A percentile compares a stretch with the other conserved stretches of the same genome.
Conservation (phyloP, 1,140 invertebrate genomes). For the Aphis gossypii region DNA sequence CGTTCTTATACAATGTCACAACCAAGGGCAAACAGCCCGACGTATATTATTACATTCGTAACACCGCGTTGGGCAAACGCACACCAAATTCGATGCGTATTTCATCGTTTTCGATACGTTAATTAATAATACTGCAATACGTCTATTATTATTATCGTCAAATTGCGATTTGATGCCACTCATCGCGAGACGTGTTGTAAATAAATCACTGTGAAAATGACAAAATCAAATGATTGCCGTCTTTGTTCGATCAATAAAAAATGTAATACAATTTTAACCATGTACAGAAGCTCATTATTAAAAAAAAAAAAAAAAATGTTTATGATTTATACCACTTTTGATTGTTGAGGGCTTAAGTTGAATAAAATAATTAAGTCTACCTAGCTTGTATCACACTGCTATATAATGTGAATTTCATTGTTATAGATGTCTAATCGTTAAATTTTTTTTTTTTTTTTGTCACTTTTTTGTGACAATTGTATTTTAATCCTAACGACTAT, state of each 20-base stretch:
- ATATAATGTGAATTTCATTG: neutral
- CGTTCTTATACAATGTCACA: neutral
- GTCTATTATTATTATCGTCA: neutral
- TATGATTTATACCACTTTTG: neutral
- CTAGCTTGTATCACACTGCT: neutral
- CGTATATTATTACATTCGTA: neutral
- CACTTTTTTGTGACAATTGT: no score
- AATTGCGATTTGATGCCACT: neutral
- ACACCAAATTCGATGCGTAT: neutral
- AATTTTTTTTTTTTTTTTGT: neutral
- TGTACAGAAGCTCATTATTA: no score
- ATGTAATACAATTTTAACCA: neutral
- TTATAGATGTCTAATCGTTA: neutral
- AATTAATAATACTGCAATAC: neutral
- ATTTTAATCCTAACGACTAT: no score
- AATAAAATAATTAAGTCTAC: neutral
- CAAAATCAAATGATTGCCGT: neutral
- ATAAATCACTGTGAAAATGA: neutral
- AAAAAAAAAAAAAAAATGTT: neutral
- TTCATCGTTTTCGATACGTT: neutral
- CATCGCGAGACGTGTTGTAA: neutral
- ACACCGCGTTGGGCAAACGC: neutral
- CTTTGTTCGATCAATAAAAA: neutral
- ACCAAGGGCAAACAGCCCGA: neutral
- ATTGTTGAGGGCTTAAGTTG: neutral